Conservation (phyloP, 2,888 invertebrate genomes). For the Alentia gelatinosa region DNA sequence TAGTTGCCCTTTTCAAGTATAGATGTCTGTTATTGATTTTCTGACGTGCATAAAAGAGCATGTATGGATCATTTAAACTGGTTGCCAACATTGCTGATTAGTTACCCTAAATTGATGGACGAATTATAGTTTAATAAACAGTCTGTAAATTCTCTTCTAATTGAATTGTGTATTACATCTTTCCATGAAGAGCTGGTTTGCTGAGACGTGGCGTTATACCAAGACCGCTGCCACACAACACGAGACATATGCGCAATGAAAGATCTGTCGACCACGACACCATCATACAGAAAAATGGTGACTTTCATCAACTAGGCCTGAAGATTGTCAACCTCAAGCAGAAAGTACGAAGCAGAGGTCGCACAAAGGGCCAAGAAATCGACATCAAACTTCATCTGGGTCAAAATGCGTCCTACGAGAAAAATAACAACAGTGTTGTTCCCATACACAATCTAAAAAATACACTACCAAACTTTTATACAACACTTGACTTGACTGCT, state of each 20-base stretch:
- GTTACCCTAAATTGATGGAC: too few relatives aligned
- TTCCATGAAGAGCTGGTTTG: constrained; percentile 24
- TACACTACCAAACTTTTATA: constrained; percentile 53
- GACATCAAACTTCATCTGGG: constrained; percentile 34
- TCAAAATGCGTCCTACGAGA: constrained; percentile 36
- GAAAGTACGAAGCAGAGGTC: neutral
- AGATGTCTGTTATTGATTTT: too few relatives aligned
- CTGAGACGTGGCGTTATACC: neutral
- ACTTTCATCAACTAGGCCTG: neutral
- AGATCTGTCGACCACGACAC: neutral
- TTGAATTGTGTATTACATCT: neutral
- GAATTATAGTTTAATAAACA: too few relatives aligned
- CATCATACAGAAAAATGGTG: constrained; percentile 10
- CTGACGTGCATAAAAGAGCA: too few relatives aligned
- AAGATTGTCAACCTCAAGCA: constrained; percentile 5
- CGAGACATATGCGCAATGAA: neutral
- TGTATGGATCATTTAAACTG: too few relatives aligned
- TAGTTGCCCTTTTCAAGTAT: too few relatives aligned
- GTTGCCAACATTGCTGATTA: too few relatives aligned
- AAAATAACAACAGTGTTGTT: neutral
- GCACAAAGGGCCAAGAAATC: neutral
- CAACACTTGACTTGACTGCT: neutral
- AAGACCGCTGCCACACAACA: neutral
- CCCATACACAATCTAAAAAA: constrained; percentile 55
- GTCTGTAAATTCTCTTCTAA: too few relatives aligned